phyloP scores from a whole-genome alignment of 2,888 invertebrate species.

The Protonemura montana region DNA sequence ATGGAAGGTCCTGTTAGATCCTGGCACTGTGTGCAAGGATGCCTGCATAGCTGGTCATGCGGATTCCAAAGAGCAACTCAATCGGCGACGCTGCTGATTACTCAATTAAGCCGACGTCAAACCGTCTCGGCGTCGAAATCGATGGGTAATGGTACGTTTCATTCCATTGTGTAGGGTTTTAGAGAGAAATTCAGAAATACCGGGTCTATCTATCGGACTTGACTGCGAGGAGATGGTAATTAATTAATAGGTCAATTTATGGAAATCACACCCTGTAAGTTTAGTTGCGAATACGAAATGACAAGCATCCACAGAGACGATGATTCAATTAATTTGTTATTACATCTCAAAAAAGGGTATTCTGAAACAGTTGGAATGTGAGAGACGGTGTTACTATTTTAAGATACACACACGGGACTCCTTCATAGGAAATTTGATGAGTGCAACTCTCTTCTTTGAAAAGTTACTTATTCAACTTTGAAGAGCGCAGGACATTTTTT shows the following conservation, averaged over 20 bases:
- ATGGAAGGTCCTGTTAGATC: too few relatives aligned
- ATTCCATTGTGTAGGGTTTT: not conserved
- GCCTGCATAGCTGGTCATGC: not conserved
- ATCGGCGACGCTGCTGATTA: not conserved
- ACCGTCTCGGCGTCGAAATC: not conserved
- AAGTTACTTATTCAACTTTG: too few relatives aligned
- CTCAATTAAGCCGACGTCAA: not conserved
- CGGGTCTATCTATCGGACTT: not conserved
- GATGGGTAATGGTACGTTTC: not conserved
- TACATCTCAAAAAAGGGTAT: too few relatives aligned
- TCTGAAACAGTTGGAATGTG: too few relatives aligned
- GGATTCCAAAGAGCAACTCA: not conserved
- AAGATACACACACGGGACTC: too few relatives aligned
- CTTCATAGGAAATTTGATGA: too few relatives aligned
- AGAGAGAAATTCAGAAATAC: not conserved
- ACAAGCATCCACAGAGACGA: too few relatives aligned
- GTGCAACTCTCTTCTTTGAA: too few relatives aligned
- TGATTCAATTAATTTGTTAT: too few relatives aligned
- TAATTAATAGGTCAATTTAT: not conserved
- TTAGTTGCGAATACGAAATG: too few relatives aligned
- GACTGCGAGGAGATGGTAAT: not conserved
- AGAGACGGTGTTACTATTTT: too few relatives aligned
- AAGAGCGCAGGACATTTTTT: too few relatives aligned
- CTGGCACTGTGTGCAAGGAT: not conserved
- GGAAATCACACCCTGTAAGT: not conserved